Evolutionary conservation across 2,797 vertebrate species (phyloP).

Genomic region (Botia almorhae): DNA sequence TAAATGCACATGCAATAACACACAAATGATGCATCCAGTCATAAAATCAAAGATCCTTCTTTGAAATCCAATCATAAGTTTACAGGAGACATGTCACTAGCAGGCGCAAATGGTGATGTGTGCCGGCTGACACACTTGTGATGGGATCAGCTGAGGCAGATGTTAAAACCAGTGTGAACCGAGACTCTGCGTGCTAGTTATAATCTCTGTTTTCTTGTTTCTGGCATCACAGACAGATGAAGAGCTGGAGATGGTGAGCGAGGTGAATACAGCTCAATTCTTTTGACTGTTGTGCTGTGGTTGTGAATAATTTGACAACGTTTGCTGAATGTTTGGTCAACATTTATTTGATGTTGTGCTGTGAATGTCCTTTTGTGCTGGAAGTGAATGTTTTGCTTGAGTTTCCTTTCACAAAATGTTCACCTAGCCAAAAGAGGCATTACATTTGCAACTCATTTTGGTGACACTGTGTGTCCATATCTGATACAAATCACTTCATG

Average conservation of each 20-base stretch:
- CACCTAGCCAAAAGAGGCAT: not conserved
- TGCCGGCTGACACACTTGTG: not conserved
- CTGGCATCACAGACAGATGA: constrained; percentile 86
- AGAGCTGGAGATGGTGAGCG: constrained; percentile 93
- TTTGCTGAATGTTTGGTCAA: constrained; percentile 9
- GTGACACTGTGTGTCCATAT: not conserved
- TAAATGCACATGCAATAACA: not conserved
- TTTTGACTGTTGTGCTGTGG: constrained; percentile 68
- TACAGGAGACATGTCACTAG: not conserved
- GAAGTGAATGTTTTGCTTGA: not conserved
- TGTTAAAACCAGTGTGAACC: constrained; percentile 28
- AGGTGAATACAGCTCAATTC: constrained; percentile 73
- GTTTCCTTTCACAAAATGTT: not conserved
- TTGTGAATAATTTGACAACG: constrained; percentile 45
- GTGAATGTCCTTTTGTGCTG: not conserved
- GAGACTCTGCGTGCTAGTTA: constrained; percentile 54
- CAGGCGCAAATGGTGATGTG: not conserved
- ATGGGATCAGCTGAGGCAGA: not conserved
- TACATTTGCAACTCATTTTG: not conserved
- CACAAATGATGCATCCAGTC: not conserved
- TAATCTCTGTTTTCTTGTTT: constrained; percentile 57
- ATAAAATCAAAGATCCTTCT: not conserved
- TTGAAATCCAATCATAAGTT: constrained; percentile 5
- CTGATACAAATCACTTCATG: not conserved
- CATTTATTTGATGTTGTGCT: constrained; percentile 9